Conservation (phyloP, 2,888 invertebrate species). For the Gymnosoma rotundatum region DNA sequence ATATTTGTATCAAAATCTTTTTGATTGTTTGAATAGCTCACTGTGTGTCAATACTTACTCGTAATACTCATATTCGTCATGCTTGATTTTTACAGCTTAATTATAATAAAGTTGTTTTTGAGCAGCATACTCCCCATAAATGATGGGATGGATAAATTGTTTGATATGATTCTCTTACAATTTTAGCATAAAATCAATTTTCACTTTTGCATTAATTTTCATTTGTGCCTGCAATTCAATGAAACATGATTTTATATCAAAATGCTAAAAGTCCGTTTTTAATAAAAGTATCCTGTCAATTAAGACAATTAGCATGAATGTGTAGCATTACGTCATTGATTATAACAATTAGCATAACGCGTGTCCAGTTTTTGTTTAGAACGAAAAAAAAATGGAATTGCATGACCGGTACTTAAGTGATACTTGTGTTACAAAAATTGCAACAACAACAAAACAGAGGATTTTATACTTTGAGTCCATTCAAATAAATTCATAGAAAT, state of each 20-base stretch:
- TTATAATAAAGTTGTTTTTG: conserved; percentile 57
- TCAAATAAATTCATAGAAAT: conserved; percentile 52
- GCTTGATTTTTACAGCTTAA: conserved; percentile 61
- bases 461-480: background rate
- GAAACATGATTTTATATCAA: background rate
- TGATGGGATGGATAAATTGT: conserved; percentile 36
- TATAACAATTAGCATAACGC: conserved; percentile 72
- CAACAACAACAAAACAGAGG: no score
- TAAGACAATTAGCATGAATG: conserved; percentile 51
- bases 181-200: conserved; percentile 69
- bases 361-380: conserved; percentile 59
- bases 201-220: conserved; percentile 64
- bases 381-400: background rate
- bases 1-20: conserved; percentile 16
- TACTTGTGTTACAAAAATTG: conserved; percentile 18
- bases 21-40: background rate
- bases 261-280: conserved; percentile 25
- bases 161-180: background rate
- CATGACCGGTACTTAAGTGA: conserved; percentile 59
- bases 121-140: conserved; percentile 59
- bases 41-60: conserved; percentile 30
- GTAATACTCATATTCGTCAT: conserved; percentile 47
- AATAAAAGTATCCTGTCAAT: conserved; percentile 58
- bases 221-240: conserved; percentile 17
- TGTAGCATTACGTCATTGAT: conserved; percentile 61